Percentiles rank a stretch among this genome's conserved stretches.
These are phyloP conservation scores for Lepidurus couesii DNA, from an alignment of 1,140 invertebrate genomes.

Conservation along the genomic window DNA sequence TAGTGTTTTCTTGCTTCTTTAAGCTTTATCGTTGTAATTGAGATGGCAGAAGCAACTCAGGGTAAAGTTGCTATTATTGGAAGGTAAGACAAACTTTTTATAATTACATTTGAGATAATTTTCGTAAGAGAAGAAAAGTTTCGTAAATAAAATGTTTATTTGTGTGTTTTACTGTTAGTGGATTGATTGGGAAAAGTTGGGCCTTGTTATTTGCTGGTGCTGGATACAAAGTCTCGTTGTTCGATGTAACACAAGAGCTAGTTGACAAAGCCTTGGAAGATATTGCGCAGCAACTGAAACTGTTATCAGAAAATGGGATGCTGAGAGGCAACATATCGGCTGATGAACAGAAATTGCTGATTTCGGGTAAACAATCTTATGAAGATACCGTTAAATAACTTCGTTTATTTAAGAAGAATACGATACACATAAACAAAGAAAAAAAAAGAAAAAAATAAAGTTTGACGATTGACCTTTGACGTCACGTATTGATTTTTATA, in stretches of 20 bases:
- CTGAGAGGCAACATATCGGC: conserved; percentile 65
- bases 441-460: no score
- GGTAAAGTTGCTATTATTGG: conserved; percentile 60
- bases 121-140: not conserved
- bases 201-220: conserved; percentile 91
- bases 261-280: conserved; percentile 65
- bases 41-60: not conserved
- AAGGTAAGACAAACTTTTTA: conserved; percentile 46
- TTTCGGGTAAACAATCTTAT: conserved; percentile 57
- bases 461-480: not conserved
- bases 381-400: not conserved
- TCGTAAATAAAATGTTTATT: not conserved
- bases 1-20: not conserved
- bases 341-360: conserved; percentile 66
- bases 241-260: conserved; percentile 70
- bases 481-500: not conserved
- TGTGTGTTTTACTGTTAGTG: conserved; percentile 54
- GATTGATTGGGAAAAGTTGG: conserved; percentile 89
- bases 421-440: not conserved
- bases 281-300: conserved; percentile 64
- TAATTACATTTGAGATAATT: not conserved
- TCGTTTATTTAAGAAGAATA: not conserved
- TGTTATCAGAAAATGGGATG: conserved; percentile 62
- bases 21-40: not conserved
- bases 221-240: conserved; percentile 78